These are phyloP conservation scores for Caenorhabditis japonica DNA, from an alignment of 2,888 invertebrate species.

Conservation along the genomic window DNA sequence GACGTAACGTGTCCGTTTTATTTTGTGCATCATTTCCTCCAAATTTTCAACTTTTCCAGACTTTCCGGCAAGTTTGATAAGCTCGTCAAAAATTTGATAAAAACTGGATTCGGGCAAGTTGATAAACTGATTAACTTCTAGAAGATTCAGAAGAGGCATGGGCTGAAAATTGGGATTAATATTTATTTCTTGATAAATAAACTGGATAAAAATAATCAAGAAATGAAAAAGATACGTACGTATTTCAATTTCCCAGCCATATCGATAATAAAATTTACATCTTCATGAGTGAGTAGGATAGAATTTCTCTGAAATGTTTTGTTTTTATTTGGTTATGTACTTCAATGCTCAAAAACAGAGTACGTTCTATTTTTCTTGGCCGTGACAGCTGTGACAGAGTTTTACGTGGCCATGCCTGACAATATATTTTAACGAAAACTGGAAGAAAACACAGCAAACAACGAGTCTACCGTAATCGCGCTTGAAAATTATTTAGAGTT, in stretches of 20 bases:
- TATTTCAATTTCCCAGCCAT: slow-evolving; percentile 42
- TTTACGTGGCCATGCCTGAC: too few species aligned
- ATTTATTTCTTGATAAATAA: too few species aligned
- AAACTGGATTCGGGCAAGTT: slow-evolving; percentile 23
- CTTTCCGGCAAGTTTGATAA: slow-evolving; percentile 45
- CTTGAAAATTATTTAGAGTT: too few species aligned
- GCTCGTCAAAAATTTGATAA: slow-evolving; percentile 31
- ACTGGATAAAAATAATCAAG: too few species aligned
- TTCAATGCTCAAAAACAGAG: too few species aligned
- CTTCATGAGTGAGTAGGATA: slow-evolving; percentile 9
- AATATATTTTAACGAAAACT: too few species aligned
- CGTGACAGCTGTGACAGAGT: too few species aligned
- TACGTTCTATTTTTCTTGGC: too few species aligned
- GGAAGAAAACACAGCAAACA: too few species aligned
- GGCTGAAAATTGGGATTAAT: slow-evolving; percentile 22
- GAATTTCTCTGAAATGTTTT: slow-evolving; percentile 28
- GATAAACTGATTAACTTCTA: slow-evolving; percentile 26
- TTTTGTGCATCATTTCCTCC: slow-evolving; percentile 25
- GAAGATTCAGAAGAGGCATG: slow-evolving; percentile 25
- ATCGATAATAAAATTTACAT: slow-evolving; percentile 19
- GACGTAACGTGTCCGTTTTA: slow-evolving; percentile 7
- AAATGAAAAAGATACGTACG: slow-evolving; percentile 10
- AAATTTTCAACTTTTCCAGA: slow-evolving; percentile 25
- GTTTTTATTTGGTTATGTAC: too few species aligned
- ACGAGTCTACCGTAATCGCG: too few species aligned